Conservation (phyloP, 2,113 vertebrate genomes). For the Chaetura pelagica region DNA sequence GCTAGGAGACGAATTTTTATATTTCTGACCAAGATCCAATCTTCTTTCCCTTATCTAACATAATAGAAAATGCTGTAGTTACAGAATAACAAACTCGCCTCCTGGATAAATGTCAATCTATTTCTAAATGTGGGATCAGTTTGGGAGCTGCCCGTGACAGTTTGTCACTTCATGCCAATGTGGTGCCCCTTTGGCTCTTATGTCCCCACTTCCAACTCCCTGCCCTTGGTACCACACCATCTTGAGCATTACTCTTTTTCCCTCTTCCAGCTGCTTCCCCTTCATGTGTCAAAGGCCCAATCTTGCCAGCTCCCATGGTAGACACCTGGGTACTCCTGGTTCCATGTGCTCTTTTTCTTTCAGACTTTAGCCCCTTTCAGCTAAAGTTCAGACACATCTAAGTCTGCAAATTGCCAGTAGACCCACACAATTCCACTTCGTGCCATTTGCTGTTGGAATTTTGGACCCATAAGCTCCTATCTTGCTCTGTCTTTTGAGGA, state of each 20-base stretch:
- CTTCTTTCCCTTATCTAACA: constrained; percentile 68
- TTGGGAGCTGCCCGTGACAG: constrained; percentile 1
- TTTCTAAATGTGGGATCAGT: constrained; percentile 62
- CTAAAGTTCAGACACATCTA: neutral
- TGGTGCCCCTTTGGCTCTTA: neutral
- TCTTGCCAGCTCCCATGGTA: neutral
- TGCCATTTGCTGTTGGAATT: neutral
- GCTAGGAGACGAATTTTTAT: constrained; percentile 59
- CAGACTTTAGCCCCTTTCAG: neutral
- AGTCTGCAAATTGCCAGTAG: neutral
- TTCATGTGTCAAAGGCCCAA: neutral
- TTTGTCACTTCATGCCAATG: neutral
- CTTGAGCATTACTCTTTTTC: fast-evolving
- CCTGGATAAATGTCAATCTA: constrained; percentile 69
- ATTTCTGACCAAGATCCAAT: constrained; percentile 73
- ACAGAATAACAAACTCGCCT: constrained; percentile 59
- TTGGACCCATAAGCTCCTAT: neutral
- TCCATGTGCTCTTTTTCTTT: neutral
- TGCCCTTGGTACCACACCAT: neutral
- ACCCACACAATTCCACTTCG: neutral
- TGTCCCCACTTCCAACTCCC: neutral
- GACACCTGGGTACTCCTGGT: neutral
- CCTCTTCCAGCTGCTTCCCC: neutral
- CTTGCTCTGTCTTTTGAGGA: neutral
- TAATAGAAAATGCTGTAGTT: constrained; percentile 70